Conservation (phyloP, 2,888 invertebrate genomes). For the Agelastica alni region DNA sequence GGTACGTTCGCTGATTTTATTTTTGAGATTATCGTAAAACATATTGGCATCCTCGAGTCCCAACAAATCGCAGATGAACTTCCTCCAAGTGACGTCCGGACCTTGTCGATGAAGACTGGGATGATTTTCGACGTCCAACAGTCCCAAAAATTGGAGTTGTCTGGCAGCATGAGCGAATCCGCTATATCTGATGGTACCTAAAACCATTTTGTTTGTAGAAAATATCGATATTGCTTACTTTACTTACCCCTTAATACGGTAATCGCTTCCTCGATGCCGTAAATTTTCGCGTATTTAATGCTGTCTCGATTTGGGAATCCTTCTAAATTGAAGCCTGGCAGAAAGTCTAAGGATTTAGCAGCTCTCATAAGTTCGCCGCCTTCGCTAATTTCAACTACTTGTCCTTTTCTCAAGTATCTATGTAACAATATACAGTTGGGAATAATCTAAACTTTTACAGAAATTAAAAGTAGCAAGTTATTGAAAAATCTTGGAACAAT, state of each 20-base stretch:
- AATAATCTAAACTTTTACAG: too few species aligned
- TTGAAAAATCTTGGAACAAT: too few species aligned
- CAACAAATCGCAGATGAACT: conserved; percentile 79
- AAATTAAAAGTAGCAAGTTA: too few species aligned
- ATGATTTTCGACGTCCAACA: conserved; percentile 84
- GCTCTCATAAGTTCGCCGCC: conserved; percentile 90
- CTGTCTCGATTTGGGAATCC: conserved; percentile 98
- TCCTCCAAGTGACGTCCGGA: conserved; percentile 94
- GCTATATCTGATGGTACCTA: conserved; percentile 82
- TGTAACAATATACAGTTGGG: conserved; percentile 6
- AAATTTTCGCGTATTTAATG: conserved; percentile 81
- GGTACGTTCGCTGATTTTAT: conserved; percentile 80
- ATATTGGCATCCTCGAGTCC: conserved; percentile 85
- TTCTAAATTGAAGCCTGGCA: conserved; percentile 96
- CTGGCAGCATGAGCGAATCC: conserved; percentile 90
- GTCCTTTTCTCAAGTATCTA: conserved; percentile 49
- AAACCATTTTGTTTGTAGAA: too few species aligned
- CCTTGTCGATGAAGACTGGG: conserved; percentile 93
- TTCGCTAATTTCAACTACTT: conserved; percentile 81
- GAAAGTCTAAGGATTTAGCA: conserved; percentile 79
- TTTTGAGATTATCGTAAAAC: conserved; percentile 90
- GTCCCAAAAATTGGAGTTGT: conserved; percentile 79
- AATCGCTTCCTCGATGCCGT: conserved; percentile 81
- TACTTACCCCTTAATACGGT: conserved; percentile 77
- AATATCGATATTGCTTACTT: too few species aligned